Evolutionary conservation across 2,797 vertebrate species (phyloP), one percentile per base, ranked within the genome.

Genomic region (Spinibarbus caldwelli): DNA sequence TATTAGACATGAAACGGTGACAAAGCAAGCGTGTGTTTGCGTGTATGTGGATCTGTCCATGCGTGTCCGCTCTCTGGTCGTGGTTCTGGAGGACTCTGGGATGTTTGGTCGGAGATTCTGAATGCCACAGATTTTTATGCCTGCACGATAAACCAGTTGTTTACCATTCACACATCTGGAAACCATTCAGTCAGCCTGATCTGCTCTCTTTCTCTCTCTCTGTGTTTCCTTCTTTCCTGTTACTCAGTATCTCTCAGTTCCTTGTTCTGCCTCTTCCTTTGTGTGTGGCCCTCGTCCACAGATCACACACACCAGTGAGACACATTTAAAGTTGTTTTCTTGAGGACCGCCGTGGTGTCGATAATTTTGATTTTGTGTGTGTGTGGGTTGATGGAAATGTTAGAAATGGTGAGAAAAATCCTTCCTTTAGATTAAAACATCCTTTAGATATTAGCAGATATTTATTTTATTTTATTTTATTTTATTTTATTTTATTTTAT

Each of bases 141-240:
- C 92, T 91, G 94, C 83, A 93, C 93, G 92, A 94, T 90, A 92
- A 90, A 91, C 91, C 90, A 86, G 94, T 95, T 94, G 94, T 94
- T 95, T 94, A 94, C 93, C 91, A 89, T 92, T 92, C 89, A 92
- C 90, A 95, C 94, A 95, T 96, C 94, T 96, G 94, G 94, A 95
- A 94, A 91, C 89, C 70, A 94, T 95, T 94, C 75, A 78, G 90
- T 86, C 90, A 86, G 88, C 88, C 89, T 80, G 82, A 90, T 72
- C 73, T 45, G 52, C 54, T 49, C 64, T 26, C 38, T 12, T n/a
- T 59, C 54, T 71, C 41, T 41, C 36, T 78, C 3, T n/a, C n/a
- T n/a, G n/a, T 59, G 71, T 31, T 79, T 80, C 78, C n/a, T 57
- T 57, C 45, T 67, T 47, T 57, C 38, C 54, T 45, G 73, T 70